These are phyloP conservation scores for Reticulitermes speratus DNA, from an alignment of 1,140 invertebrate species.

Conservation along the genomic window DNA sequence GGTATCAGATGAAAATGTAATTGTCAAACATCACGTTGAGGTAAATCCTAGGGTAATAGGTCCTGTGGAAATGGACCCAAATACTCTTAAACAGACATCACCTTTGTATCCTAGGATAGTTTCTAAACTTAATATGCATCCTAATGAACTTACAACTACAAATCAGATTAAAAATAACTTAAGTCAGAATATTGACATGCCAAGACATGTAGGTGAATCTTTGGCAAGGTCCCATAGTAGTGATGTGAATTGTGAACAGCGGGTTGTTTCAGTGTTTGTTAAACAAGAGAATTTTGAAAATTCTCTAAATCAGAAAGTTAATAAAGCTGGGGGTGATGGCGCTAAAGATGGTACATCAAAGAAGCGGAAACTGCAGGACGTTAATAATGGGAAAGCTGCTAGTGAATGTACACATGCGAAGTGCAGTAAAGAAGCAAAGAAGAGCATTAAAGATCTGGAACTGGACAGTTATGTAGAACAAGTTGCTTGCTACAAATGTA, in stretches of 20 bases:
- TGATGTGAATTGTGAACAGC: background rate
- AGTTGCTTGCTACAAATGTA: conserved; percentile 45
- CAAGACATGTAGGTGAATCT: background rate
- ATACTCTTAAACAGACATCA: background rate
- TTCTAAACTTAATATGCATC: background rate
- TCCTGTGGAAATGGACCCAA: background rate
- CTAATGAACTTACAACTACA: background rate
- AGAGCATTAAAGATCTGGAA: background rate
- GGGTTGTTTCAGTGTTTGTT: background rate
- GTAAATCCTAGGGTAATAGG: background rate
- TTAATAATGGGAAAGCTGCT: too few species aligned
- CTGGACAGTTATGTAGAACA: conserved; percentile 36
- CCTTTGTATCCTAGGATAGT: background rate
- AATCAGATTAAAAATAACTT: background rate
- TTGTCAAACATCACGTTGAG: background rate
- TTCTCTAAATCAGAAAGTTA: background rate
- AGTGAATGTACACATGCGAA: too few species aligned
- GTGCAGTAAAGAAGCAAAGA: too few species aligned
- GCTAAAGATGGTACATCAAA: background rate
- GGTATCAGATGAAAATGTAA: too few species aligned
- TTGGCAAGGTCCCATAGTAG: background rate
- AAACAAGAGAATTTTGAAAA: background rate
- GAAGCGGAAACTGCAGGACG: background rate
- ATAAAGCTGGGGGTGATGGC: background rate
- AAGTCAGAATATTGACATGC: background rate